Evolutionary conservation across 2,113 vertebrate species (phyloP), one percentile per base, ranked within the genome.

Genomic region (Tragelaphus imberbis): DNA sequence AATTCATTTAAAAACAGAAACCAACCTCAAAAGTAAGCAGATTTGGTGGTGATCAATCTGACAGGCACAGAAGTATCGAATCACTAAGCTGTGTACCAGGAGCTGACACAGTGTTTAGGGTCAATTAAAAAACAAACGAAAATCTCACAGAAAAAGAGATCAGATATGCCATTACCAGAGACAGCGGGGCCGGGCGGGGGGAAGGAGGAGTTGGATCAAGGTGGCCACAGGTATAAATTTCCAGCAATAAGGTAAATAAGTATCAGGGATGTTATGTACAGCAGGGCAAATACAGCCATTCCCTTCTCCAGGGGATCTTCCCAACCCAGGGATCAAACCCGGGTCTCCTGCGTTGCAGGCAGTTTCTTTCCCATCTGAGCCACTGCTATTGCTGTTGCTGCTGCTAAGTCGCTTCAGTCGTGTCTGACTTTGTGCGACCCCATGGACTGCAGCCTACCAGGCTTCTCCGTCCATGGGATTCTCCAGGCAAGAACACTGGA

Each of bases 171-270:
- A 5, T 80, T 30, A 80, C 27, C 44, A 49, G 13, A 49, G 47
- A 27, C 27, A 11, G 68, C 0, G 8, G 13, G 40, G 14, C 12
- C 16, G 1, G 47, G 15, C 0, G 2, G 8, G 8, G 47, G 28
- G 59, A 30, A 12, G 28, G 16, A 10, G 28, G 49, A 33, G 30
- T 21, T 33, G 79, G 49, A 3, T 53, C 16, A 81, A 13, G 49
- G 28, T 33, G 79, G 17, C 51, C 79, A 36, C 23, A 84, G 19
- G 81, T 1, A 15, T 53, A 56, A 25, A 36, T 53, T 36, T 84
- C 33, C 33, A 25, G 12, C n/a, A 36, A 5, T 36, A 25, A 36
- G 51, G 36, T 55, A 56, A 25, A 7, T 15, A 36, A 55, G 33
- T 15, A 56, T n/a, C n/a, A 56, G 33, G 19, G 33, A 36, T 55